These are phyloP conservation scores for Turnix velox DNA, from an alignment of 2,113 vertebrate genomes.

Conservation along the genomic window DNA sequence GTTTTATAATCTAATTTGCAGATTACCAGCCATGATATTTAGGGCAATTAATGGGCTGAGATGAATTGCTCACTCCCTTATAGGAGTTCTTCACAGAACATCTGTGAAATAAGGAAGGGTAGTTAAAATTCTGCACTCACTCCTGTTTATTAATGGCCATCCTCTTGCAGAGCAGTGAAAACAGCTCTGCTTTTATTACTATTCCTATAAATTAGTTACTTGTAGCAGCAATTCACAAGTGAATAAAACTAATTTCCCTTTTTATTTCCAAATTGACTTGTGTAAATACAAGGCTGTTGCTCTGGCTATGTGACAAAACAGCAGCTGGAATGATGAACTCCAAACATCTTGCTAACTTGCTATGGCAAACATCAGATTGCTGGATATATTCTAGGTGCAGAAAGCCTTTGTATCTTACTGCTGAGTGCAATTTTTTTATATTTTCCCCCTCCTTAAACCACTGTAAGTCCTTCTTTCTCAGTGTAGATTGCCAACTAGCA, in stretches of 20 bases:
- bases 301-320: background rate
- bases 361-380: background rate
- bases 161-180: background rate
- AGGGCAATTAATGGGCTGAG: slow-evolving; percentile 54
- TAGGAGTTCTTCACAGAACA: slow-evolving; percentile 11
- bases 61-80: slow-evolving; percentile 40
- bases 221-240: slow-evolving; percentile 4
- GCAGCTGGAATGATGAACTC: background rate
- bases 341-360: background rate
- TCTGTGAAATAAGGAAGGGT: slow-evolving; percentile 32
- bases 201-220: slow-evolving; percentile 7
- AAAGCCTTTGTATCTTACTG: background rate
- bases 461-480: background rate
- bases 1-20: slow-evolving; percentile 68
- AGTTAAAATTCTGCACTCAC: slow-evolving; percentile 42
- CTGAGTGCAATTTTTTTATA: background rate
- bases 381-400: background rate
- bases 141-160: slow-evolving; percentile 35
- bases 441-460: background rate
- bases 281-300: background rate
- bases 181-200: slow-evolving; percentile 36
- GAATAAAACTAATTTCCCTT: slow-evolving; percentile 40
- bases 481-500: background rate
- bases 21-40: slow-evolving; percentile 60
- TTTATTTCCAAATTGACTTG: slow-evolving; percentile 33